These are phyloP conservation scores for Pocillopora meandrina DNA, from an alignment of 92 coral and sea anemone genomes.

Conservation along the genomic window DNA sequence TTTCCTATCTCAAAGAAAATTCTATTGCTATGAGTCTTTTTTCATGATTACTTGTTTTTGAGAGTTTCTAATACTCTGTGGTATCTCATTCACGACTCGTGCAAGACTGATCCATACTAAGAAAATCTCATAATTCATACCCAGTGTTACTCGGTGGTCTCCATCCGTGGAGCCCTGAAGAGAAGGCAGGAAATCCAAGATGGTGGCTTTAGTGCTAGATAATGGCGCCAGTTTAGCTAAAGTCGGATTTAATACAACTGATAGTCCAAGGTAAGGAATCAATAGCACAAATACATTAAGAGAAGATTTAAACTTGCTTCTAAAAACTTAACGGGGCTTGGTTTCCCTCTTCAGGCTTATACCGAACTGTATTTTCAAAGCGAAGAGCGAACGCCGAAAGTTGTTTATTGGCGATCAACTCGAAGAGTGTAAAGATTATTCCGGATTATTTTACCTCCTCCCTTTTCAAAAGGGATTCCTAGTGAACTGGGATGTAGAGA, in stretches of 20 bases:
- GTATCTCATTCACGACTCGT: too few species aligned
- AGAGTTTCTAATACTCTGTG: too few species aligned
- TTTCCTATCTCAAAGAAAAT: too few species aligned
- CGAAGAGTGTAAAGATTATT: conserved; percentile 95
- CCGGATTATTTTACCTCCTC: conserved; percentile 89
- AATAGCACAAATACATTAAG: neutral
- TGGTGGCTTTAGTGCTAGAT: conserved; percentile 93
- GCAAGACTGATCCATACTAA: neutral
- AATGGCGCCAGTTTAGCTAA: conserved; percentile 86
- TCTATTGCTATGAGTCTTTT: too few species aligned
- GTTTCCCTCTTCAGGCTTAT: conserved; percentile 56
- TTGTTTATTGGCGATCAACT: conserved; percentile 94
- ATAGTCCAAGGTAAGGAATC: conserved; percentile 70
- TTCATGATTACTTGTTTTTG: too few species aligned
- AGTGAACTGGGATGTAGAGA: conserved; percentile 98
- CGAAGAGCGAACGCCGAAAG: conserved; percentile 91
- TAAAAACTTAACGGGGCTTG: neutral
- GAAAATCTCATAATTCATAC: neutral
- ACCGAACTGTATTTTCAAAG: conserved; percentile 92
- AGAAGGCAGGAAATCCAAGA: conserved; percentile 55
- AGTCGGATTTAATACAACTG: conserved; percentile 69
- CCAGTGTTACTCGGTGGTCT: neutral
- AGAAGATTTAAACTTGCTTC: neutral
- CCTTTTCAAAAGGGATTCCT: conserved; percentile 93
- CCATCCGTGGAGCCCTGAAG: neutral